Base-by-base conservation (phyloP, 1,140 invertebrate species). In the Vanessa atalanta region DNA sequence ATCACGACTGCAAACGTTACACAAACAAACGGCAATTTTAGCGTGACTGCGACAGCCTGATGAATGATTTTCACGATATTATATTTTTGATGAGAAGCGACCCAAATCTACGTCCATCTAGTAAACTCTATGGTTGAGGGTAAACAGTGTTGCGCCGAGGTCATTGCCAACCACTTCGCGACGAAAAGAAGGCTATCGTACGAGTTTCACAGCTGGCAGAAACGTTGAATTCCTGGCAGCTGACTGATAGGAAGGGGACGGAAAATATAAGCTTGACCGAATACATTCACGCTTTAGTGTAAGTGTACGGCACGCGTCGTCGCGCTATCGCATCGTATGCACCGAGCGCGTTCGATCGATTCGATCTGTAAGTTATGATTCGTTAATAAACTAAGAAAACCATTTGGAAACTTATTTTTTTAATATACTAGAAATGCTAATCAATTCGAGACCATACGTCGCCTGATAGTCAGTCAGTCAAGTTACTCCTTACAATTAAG, bases 121-220 rank as follows among this genome's bases (percentile, higher is more conserved):
- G 55, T 65, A 20, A 78, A 65, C 26, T 79, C 78, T 79, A 77
- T 80, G 77, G 55, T 61, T 37, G 64, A 20, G 50, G 76, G 75
- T 73, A 77, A 76, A 73, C 68, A 70, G 53, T n/a, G 67, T 68
- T 70, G 75, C 68, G 65, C 63, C 63, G 80, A 84, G 80, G 83
- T 81, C 83, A 81, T 65, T 84, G 78, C 68, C 80, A 71, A 82
- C 65, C 47, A 73, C 78, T 79, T 55, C 63, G 68, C 75, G 61
- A 63, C 73, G 74, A 72, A 79, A 81, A 78, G 77, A 69, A 82
- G 80, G 77, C 67, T 80, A 76, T 70, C 73, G 47, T 63, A 64
- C 69, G 51, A 72, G 74, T 75, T 72, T 76, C 70, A 76, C 75
- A 68, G 65, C 63, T 71, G 72, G 47, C 72, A 72, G 70, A 67